Evolutionary conservation across 2,888 invertebrate genomes (phyloP).

Genomic region (Agrochola circellaris): DNA sequence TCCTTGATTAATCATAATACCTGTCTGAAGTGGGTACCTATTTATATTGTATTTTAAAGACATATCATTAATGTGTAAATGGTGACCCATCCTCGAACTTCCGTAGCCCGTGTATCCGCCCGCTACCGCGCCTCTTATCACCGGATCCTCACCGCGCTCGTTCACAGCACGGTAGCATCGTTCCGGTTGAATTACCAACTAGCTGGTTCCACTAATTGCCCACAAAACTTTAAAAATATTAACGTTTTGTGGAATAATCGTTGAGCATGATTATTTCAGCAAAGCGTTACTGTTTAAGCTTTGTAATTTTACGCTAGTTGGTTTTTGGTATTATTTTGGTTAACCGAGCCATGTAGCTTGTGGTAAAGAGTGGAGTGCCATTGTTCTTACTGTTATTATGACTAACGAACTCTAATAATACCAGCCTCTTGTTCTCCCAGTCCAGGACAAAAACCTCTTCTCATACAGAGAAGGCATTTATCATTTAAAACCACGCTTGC

Average conservation of each 20-base stretch:
- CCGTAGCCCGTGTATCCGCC: not conserved
- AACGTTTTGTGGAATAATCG: slow-evolving; percentile 69
- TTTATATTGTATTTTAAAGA: not conserved
- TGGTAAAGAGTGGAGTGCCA: not conserved
- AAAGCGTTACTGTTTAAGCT: slow-evolving; percentile 35
- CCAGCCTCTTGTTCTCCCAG: too few species aligned
- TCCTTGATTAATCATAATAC: not conserved
- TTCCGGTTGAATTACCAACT: slow-evolving; percentile 77
- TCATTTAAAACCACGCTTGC: not conserved
- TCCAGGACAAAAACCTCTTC: not conserved
- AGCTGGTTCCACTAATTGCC: slow-evolving; percentile 76
- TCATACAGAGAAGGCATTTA: not conserved
- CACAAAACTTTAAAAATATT: slow-evolving; percentile 76
- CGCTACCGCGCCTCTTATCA: slow-evolving; percentile 40
- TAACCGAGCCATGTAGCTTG: not conserved
- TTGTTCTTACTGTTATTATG: not conserved
- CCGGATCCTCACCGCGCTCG: slow-evolving; percentile 27
- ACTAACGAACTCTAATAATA: not conserved
- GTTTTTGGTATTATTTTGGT: slow-evolving; percentile 27
- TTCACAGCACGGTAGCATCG: slow-evolving; percentile 64
- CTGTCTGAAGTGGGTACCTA: not conserved
- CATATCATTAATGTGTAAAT: not conserved
- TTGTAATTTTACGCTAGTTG: slow-evolving; percentile 45
- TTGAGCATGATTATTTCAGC: slow-evolving; percentile 56
- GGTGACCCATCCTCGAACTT: not conserved